phyloP scores from a whole-genome alignment of 2,888 invertebrate genomes.

The Schizotus pectinicornis region DNA sequence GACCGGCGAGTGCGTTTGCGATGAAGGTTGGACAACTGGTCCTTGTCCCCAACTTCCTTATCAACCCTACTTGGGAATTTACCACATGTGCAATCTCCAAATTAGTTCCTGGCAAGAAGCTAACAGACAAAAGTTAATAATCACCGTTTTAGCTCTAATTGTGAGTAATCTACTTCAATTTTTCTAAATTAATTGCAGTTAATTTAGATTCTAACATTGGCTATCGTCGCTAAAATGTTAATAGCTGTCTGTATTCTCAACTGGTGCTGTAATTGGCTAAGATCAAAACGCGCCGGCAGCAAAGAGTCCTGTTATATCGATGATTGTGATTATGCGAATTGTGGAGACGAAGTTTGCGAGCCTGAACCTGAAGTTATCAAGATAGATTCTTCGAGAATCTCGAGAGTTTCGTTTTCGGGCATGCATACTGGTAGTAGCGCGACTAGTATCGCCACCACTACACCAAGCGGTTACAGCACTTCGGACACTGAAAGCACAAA shows the following conservation, averaged over 20 bases:
- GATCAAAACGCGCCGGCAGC: neutral
- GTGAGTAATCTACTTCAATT: constrained; percentile 37
- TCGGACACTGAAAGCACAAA: neutral
- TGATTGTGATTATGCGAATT: too few species aligned
- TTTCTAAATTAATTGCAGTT: constrained; percentile 1
- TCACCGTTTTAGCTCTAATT: constrained; percentile 49
- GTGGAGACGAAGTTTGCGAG: constrained; percentile 12
- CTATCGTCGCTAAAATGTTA: constrained; percentile 44
- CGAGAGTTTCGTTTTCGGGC: constrained; percentile 16
- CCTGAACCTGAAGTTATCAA: neutral
- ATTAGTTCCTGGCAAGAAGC: constrained; percentile 51
- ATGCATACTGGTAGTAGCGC: constrained; percentile 1
- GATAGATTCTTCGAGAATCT: constrained; percentile 1
- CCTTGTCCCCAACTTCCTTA: constrained; percentile 49
- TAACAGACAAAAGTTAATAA: constrained; percentile 48
- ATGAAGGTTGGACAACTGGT: constrained; percentile 55
- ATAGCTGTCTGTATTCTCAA: constrained; percentile 46
- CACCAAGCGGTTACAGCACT: constrained; percentile 3
- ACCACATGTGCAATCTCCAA: constrained; percentile 59
- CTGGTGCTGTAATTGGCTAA: constrained; percentile 39
- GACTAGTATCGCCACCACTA: neutral
- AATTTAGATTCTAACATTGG: constrained; percentile 41
- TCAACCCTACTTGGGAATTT: constrained; percentile 52
- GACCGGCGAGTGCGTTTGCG: constrained; percentile 55
- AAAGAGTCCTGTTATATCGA: neutral